Evolutionary conservation across 1,140 invertebrate genomes (phyloP), one percentile per base, ranked within the genome.

Genomic region (Thaumatotibia leucotreta): DNA sequence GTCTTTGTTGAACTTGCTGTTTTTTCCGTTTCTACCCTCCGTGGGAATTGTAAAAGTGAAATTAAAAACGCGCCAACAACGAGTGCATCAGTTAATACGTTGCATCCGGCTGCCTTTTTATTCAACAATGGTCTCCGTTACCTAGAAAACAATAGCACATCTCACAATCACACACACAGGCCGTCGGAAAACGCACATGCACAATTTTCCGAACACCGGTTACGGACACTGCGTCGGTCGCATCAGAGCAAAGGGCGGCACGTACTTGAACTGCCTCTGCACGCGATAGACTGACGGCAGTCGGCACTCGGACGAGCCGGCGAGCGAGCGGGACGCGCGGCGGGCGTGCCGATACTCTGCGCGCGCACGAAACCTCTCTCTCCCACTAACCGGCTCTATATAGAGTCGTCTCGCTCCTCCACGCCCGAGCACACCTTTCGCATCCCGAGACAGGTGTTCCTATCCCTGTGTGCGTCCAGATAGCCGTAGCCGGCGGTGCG

Each of bases 101-200:
- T 73, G 78, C 73, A 78, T 82, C 75, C 80, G 75, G 74, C 68
- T 74, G 81, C 84, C 76, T 83, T 80, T 82, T 81, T 80, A 64
- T 29, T 74, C 64, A 75, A 80, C 68, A 86, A 78, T 70, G 75
- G 76, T 77, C 71, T 76, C 78, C 77, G 69, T 90, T 90, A 90
- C 88, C 86, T 90, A 90, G 82, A 89, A 88, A 90, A 90, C 85
- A 90, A 90, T 86, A 83, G 86, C 88, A 90, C 88, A 90, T 90
- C 80, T 84, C 88, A 90, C 86, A 85, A 89, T 74, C 82, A 89
- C 88, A 90, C 81, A 89, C 88, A 88, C 84, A 84, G 82, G 77
- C 83, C 75, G 77, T 80, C 88, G 88, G 88, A 88, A 90, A 90
- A 88, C 86, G 88, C 88, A 90, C 88, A 88, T 88, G 84, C 88